A percentile compares a stretch with the other conserved stretches of the same genome.
Evolutionary conservation across 2,113 vertebrate genomes (phyloP).

Genomic region (Penelope pileata): DNA sequence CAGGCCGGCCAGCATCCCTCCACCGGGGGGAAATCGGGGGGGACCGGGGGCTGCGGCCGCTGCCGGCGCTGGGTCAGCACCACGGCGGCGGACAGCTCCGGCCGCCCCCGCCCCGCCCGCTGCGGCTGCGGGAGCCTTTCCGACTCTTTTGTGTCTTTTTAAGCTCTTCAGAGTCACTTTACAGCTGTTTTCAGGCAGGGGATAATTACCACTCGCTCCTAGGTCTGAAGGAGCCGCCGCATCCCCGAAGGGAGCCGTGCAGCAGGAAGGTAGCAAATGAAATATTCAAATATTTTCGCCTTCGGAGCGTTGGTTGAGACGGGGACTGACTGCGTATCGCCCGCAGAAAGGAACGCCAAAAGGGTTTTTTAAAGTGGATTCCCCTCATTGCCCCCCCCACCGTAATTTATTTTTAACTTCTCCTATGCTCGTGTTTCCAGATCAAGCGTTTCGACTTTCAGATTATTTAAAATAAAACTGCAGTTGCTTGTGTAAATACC

Average conservation of each 20-base stretch:
- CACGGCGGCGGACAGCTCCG: constrained; percentile 69
- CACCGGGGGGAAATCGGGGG: neutral
- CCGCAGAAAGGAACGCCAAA: neutral
- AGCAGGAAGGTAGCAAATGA: neutral
- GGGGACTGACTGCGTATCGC: neutral
- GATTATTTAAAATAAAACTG: constrained; percentile 49
- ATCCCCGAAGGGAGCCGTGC: neutral
- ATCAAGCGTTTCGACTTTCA: neutral
- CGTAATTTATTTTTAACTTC: neutral
- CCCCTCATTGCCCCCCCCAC: rapidly evolving
- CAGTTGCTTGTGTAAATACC: constrained; percentile 45
- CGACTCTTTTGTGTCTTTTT: neutral
- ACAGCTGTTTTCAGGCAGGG: neutral
- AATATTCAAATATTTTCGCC: neutral
- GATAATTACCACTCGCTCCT: neutral
- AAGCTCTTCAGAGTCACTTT: neutral
- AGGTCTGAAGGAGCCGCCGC: neutral
- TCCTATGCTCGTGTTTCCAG: neutral
- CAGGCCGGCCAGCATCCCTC: rapidly evolving
- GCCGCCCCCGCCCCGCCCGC: neutral
- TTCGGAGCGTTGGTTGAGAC: neutral
- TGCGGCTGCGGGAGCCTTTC: rapidly evolving
- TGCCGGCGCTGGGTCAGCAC: constrained; percentile 66
- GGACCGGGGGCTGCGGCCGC: neutral
- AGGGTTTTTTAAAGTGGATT: neutral